A percentile compares a stretch with the other conserved stretches of the same genome.
Conservation (phyloP, 2,888 invertebrate genomes). For the Drosophila subsilvestris region DNA sequence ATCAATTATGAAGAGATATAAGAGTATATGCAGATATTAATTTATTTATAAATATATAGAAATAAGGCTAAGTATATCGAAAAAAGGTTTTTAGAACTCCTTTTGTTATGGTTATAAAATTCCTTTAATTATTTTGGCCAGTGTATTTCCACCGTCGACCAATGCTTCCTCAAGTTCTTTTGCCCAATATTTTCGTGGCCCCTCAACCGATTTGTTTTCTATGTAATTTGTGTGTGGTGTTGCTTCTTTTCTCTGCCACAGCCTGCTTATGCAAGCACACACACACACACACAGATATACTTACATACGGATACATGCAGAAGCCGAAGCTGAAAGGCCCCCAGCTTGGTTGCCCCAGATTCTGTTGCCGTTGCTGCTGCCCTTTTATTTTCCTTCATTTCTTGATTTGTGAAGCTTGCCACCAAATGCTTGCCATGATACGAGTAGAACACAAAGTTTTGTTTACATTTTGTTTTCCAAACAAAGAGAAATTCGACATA, state of each 20-base stretch:
- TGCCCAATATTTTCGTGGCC: slow-evolving; percentile 27
- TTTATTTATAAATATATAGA: no score
- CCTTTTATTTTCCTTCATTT: slow-evolving; percentile 39
- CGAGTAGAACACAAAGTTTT: slow-evolving; percentile 59
- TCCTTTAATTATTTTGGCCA: background rate
- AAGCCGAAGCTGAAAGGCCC: slow-evolving; percentile 63
- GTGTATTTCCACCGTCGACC: slow-evolving; percentile 5
- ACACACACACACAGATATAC: slow-evolving; percentile 51
- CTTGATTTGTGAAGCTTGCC: slow-evolving; percentile 54
- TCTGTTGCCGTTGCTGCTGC: slow-evolving; percentile 54
- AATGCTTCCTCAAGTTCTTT: background rate
- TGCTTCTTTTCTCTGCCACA: slow-evolving; percentile 47
- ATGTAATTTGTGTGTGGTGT: slow-evolving; percentile 48
- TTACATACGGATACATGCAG: slow-evolving; percentile 16
- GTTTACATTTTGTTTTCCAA: slow-evolving; percentile 80
- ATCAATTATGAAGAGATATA: slow-evolving; percentile 4
- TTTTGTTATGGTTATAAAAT: no score
- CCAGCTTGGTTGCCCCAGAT: slow-evolving; percentile 79
- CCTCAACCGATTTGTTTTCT: slow-evolving; percentile 60
- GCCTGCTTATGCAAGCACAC: slow-evolving; percentile 75
- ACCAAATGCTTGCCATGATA: slow-evolving; percentile 59
- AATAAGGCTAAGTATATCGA: no score
- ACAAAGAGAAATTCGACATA: slow-evolving; percentile 60
- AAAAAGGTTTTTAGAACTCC: no score
- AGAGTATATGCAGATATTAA: background rate